Conservation (phyloP, 1,140 invertebrate species). For the Tetramorium alpestre region DNA sequence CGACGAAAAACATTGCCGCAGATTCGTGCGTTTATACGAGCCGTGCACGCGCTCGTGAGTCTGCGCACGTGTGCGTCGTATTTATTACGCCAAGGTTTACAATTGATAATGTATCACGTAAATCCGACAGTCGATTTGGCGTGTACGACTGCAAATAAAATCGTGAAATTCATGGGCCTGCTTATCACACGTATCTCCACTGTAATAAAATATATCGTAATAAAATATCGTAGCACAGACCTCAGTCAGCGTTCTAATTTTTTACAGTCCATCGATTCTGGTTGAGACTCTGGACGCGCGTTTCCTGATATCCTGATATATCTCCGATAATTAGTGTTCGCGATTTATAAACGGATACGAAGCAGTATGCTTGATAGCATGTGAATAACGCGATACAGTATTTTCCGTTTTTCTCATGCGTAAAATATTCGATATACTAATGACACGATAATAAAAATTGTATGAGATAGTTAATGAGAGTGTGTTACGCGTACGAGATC, state of each 20-base stretch:
- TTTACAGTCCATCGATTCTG: background rate
- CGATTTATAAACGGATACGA: slow-evolving; percentile 8
- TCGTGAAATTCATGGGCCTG: background rate
- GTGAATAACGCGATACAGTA: background rate
- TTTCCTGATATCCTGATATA: background rate
- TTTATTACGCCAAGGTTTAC: slow-evolving; percentile 13
- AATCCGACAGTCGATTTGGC: slow-evolving; percentile 33
- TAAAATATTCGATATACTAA: background rate
- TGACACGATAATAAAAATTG: background rate
- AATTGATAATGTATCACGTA: slow-evolving; percentile 30
- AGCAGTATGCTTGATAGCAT: background rate
- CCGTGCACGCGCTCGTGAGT: background rate
- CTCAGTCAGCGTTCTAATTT: background rate
- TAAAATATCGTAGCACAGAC: slow-evolving; percentile 12
- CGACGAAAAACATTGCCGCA: slow-evolving; percentile 14
- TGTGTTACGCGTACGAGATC: background rate
- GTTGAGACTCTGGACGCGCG: too few relatives aligned
- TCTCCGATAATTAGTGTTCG: slow-evolving; percentile 22
- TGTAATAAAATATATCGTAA: slow-evolving; percentile 23
- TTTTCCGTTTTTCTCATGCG: background rate
- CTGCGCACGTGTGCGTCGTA: background rate
- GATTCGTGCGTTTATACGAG: background rate
- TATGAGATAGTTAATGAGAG: background rate
- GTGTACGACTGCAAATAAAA: slow-evolving; percentile 33
- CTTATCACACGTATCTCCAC: background rate